Evolutionary conservation across 2,113 vertebrate genomes (phyloP), one percentile per base, ranked within the genome.

Genomic region (Phoxinus phoxinus): DNA sequence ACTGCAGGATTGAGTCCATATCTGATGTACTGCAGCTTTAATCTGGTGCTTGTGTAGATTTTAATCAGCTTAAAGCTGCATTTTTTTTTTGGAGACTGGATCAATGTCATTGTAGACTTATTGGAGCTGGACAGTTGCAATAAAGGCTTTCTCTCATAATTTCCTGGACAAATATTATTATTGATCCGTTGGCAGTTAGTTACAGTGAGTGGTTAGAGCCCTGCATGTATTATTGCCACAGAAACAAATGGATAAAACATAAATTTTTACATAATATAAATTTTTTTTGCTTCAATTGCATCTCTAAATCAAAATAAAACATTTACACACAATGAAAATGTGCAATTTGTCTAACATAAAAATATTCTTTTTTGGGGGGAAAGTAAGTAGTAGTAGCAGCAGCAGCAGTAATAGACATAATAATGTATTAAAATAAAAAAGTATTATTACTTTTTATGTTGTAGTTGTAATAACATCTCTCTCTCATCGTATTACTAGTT

Each of bases 11-110:
- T 81, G 65, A 15, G 21, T 2, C n/a, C 41, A 30, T 67, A 67
- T 41, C 79, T 19, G 15, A 48, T 63, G 46, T 77, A 32, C 74
- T 77, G 25, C 74, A 51, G 58, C 67, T 41, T 56, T 81, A 81
- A 63, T 81, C 58, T 30, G 59, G n/a, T 30, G 59, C 78, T 81
- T 63, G 59, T 81, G 78, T 46, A 44, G 78, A 65, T 65, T 41
- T 41, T 81, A 65, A 81, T 81, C 79, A 3, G 35, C 79, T 81
- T 48, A 81, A 44, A 67, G 79, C 9, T 46, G 58, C 27, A 30
- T 46, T 80, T 81, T 61, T 61, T 80, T 63, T 81, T 71, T 37
- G 37, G 78, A 12, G 78, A 81, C 78, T 65, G 78, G n/a, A 81
- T 65, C 59, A 67, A 48, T 81, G 59, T 81, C 37, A 6, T 41